Conservation (phyloP, 2,888 invertebrate species). For the Lasioglossum oenotherae region DNA sequence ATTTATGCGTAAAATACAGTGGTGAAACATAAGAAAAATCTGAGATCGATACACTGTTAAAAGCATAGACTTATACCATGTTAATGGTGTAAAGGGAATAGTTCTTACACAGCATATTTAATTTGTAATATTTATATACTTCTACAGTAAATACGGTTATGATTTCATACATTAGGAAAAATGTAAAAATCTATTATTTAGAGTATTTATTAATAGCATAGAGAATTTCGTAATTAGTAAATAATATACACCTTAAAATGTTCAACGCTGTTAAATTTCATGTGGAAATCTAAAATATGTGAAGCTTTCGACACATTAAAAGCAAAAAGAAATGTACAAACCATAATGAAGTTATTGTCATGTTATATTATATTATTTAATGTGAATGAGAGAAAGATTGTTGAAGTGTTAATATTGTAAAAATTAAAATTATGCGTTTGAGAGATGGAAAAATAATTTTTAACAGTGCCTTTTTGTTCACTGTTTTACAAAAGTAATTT, state of each 20-base stretch:
- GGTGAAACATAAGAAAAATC: slow-evolving; percentile 31
- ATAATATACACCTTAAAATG: slow-evolving; percentile 19
- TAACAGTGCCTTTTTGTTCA: slow-evolving; percentile 69
- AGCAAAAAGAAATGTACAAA: slow-evolving; percentile 44
- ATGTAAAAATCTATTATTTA: slow-evolving; percentile 46
- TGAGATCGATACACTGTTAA: slow-evolving; percentile 40
- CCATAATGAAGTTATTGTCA: slow-evolving; percentile 39
- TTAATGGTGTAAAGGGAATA: slow-evolving; percentile 32
- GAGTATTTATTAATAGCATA: slow-evolving; percentile 48
- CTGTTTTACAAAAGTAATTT: slow-evolving; percentile 63
- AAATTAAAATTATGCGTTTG: slow-evolving; percentile 49
- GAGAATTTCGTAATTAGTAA: slow-evolving; percentile 20
- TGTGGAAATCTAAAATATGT: slow-evolving; percentile 32
- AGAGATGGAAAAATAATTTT: slow-evolving; percentile 58
- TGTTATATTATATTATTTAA: slow-evolving; percentile 49
- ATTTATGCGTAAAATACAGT: slow-evolving; percentile 31
- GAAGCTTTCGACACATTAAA: slow-evolving; percentile 41
- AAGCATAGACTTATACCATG: slow-evolving; percentile 26
- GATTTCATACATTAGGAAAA: slow-evolving; percentile 22
- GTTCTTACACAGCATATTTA: slow-evolving; percentile 34
- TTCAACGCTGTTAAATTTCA: slow-evolving; percentile 39
- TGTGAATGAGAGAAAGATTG: slow-evolving; percentile 42
- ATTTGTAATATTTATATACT: slow-evolving; percentile 58
- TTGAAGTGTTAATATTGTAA: slow-evolving; percentile 49
- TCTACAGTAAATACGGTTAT: slow-evolving; percentile 27